These are phyloP conservation scores for Sinocyclocheilus anshuiensis DNA, from an alignment of 2,113 vertebrate genomes.

Conservation along the genomic window DNA sequence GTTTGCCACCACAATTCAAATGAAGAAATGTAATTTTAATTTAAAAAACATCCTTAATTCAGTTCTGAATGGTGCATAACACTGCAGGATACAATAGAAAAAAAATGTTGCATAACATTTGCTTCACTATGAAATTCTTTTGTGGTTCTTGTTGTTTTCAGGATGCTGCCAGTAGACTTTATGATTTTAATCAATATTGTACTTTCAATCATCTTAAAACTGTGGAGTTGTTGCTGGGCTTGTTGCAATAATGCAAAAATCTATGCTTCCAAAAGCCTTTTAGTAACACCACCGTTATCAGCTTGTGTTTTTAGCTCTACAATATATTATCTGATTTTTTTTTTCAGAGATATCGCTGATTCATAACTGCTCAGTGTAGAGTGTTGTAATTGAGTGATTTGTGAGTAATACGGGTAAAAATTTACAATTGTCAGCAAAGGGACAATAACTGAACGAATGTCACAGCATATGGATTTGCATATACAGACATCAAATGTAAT, in stretches of 20 bases:
- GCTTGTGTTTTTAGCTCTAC: background rate
- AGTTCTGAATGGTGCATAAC: background rate
- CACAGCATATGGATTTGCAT: background rate
- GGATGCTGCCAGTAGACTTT: background rate
- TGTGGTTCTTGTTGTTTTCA: background rate
- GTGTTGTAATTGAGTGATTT: background rate
- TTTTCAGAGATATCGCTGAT: background rate
- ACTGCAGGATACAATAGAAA: background rate
- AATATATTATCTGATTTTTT: background rate
- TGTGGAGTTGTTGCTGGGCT: background rate
- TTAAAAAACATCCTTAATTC: too few relatives aligned
- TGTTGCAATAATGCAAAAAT: conserved; percentile 37
- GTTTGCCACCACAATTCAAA: background rate
- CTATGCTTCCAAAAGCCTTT: conserved; percentile 28
- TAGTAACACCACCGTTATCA: conserved; percentile 32
- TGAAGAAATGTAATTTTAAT: background rate
- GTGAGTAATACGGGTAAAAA: background rate
- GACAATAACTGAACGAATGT: background rate
- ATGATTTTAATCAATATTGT: background rate
- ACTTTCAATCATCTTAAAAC: background rate
- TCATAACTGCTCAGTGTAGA: background rate
- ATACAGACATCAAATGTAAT: background rate
- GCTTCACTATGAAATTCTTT: background rate
- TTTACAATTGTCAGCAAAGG: background rate
- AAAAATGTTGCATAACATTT: background rate